Evolutionary conservation across 2,113 vertebrate species (phyloP), one percentile per base, ranked within the genome.

Genomic region (Megaleporinus macrocephalus): DNA sequence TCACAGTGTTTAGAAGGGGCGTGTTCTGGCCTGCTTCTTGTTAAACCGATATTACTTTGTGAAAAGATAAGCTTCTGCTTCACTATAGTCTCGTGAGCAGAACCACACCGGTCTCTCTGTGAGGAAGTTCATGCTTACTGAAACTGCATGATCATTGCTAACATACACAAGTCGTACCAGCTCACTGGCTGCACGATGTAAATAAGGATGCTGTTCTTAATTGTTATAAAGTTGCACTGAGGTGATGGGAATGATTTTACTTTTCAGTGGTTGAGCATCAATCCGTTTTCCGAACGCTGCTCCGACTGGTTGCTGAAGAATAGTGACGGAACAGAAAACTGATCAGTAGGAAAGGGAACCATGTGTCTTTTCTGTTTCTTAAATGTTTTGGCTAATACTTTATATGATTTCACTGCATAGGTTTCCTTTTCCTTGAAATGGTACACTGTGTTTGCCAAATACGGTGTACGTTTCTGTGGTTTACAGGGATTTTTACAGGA

Each of bases 181-280:
- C 9, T 5, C 49, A 41, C 20, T n/a, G 33, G 57, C 41, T 72
- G 72, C 27, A 24, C 4, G 16, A 47, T 69, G 44, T 10, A 33
- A 59, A 74, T 36, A 61, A 24, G 20, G 14, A 72, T 73, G 41
- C 22, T 11, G 15, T 57, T 41, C 20, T 61, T 26, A 47, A 66
- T 16, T 24, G 47, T 70, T 57, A 29, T 66, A 27, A 47, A 44
- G 18, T 81, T 81, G 33, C 49, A 77, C 65, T 26, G 27, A 69
- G 29, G 63, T 26, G 22, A 49, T 49, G 49, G 22, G 30, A 12
- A 30, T 68, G 12, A 33, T 26, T 65, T 59, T 70, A 15, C 26
- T 16, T 63, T 53, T 7, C 22, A 44, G 1, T 61, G 15, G 0
- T 33, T 78, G 41, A 61, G 29, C 44, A 24, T 55, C 24, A 20